phyloP scores from a whole-genome alignment of 2,797 vertebrate genomes.

The Borostomias antarcticus region DNA sequence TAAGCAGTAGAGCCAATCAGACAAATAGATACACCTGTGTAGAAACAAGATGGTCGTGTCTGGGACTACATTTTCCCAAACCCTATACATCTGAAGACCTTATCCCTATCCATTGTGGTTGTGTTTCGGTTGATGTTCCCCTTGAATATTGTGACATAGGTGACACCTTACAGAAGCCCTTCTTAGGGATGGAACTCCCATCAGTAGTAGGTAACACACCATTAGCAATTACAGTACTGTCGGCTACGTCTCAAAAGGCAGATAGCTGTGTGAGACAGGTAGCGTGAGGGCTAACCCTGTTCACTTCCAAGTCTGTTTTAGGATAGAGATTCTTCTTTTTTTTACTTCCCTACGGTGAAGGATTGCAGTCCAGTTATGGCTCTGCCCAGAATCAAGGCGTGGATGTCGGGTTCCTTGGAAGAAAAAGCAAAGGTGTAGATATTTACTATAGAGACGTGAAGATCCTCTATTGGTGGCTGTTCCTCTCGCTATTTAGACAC shows the following conservation, averaged over 20 bases:
- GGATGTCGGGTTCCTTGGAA: slow-evolving; percentile 90
- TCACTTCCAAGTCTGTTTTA: slow-evolving; percentile 12
- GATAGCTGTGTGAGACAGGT: not conserved
- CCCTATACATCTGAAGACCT: too few species aligned
- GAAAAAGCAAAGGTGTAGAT: not conserved
- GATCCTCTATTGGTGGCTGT: not conserved
- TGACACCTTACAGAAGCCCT: too few species aligned
- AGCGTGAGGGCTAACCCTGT: not conserved
- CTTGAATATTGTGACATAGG: slow-evolving; percentile 7
- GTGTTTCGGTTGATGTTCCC: slow-evolving; percentile 17
- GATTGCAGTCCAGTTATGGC: slow-evolving; percentile 93
- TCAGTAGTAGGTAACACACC: not conserved
- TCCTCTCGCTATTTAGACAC: not conserved
- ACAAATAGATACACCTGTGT: too few species aligned
- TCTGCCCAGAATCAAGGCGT: slow-evolving; percentile 91
- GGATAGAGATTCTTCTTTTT: slow-evolving; percentile 34
- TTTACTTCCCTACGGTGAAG: slow-evolving; percentile 83
- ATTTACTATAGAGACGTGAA: not conserved
- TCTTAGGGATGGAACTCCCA: too few species aligned
- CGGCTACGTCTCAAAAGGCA: slow-evolving; percentile 1
- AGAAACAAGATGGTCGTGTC: too few species aligned
- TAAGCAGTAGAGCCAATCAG: too few species aligned
- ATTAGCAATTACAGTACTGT: not conserved
- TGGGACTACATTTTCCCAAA: too few species aligned
- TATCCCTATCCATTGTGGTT: too few species aligned